Evolutionary conservation across 1,140 invertebrate species (phyloP).

Genomic region (Heliconius himera): DNA sequence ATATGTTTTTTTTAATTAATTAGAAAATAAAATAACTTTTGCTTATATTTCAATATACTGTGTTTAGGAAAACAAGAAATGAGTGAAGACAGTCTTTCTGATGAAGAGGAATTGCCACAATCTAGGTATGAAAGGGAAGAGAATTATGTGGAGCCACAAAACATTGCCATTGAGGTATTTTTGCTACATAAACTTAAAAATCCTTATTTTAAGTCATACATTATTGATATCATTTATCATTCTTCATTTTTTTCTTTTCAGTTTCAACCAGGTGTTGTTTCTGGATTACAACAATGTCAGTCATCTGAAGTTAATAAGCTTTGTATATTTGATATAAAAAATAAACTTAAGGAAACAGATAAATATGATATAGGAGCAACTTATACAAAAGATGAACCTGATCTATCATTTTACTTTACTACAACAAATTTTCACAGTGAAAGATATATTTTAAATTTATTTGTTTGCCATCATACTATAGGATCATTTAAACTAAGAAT

Average conservation of each 20-base stretch:
- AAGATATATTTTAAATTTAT: conserved; percentile 61
- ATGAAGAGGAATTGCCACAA: neutral
- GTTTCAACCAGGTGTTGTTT: conserved; percentile 47
- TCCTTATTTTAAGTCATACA: too few species aligned
- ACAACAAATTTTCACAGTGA: conserved; percentile 50
- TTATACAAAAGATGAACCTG: conserved; percentile 48
- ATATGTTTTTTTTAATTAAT: neutral
- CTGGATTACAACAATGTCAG: conserved; percentile 51
- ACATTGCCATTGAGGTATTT: neutral
- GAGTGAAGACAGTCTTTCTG: neutral
- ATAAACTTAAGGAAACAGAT: conserved; percentile 48
- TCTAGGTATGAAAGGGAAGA: neutral
- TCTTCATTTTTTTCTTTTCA: conserved; percentile 40
- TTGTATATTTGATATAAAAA: conserved; percentile 55
- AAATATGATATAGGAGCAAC: conserved; percentile 67
- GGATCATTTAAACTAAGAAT: conserved; percentile 55
- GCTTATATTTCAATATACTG: neutral
- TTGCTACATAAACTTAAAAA: neutral
- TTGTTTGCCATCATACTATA: conserved; percentile 55
- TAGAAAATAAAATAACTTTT: neutral
- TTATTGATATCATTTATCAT: neutral
- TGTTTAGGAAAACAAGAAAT: neutral
- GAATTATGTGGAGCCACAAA: neutral
- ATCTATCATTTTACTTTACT: conserved; percentile 64
- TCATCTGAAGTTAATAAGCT: conserved; percentile 51